phyloP scores from a whole-genome alignment of 1,140 invertebrate genomes.

The Cotesia vestalis region DNA sequence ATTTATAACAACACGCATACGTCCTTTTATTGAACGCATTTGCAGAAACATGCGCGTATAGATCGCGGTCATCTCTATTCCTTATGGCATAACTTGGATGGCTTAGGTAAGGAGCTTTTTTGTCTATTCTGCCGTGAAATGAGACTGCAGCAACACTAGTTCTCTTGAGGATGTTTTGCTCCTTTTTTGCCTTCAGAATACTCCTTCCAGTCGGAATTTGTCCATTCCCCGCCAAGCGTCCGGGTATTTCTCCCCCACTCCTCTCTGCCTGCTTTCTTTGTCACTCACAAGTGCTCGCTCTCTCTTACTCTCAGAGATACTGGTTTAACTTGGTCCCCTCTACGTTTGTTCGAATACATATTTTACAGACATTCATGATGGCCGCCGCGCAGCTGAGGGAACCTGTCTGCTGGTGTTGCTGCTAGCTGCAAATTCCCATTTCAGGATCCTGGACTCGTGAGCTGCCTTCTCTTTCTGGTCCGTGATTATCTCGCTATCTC shows the following conservation, averaged over 20 bases:
- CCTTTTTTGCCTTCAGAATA: conserved; percentile 20
- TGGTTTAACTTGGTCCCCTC: conserved; percentile 38
- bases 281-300: conserved; percentile 20
- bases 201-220: conserved; percentile 17
- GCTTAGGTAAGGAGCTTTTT: conserved; percentile 43
- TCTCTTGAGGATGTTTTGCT: conserved; percentile 42
- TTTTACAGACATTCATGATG: conserved; percentile 68
- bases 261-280: conserved; percentile 29
- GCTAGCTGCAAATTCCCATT: conserved; percentile 51
- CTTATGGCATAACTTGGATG: conserved; percentile 43
- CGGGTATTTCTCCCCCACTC: conserved; percentile 32
- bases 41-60: conserved; percentile 26
- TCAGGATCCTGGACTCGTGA: conserved; percentile 36
- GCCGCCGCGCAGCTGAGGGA: conserved; percentile 66
- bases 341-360: conserved; percentile 61
- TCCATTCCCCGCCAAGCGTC: conserved; percentile 14
- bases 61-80: conserved; percentile 49
- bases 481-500: conserved; percentile 34
- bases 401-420: conserved; percentile 56
- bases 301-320: conserved; percentile 19
- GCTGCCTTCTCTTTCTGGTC: conserved; percentile 34
- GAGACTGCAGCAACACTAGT: conserved; percentile 47
- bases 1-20: conserved; percentile 11
- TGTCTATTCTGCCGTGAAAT: conserved; percentile 52
- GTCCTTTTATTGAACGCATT: conserved; percentile 27